Evolutionary conservation across 2,113 vertebrate genomes (phyloP).

Genomic region (Microtus oregoni): DNA sequence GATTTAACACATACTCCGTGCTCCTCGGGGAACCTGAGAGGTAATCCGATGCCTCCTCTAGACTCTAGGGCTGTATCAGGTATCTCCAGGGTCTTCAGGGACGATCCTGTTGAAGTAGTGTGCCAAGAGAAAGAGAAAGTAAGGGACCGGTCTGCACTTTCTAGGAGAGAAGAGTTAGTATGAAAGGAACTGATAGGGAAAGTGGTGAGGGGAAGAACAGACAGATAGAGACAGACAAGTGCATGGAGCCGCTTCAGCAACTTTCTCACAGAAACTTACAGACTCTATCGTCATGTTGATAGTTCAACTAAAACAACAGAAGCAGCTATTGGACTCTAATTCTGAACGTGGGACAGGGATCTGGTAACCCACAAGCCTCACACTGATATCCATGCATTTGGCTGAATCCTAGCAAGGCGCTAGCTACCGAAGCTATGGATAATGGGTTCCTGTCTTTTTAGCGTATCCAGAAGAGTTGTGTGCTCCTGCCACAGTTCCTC

Average conservation of each 20-base stretch:
- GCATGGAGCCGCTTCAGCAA: accelerated
- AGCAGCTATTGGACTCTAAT: background rate
- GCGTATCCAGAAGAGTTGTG: background rate
- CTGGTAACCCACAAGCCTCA: background rate
- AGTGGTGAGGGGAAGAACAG: background rate
- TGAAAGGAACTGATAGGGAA: background rate
- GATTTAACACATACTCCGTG: background rate
- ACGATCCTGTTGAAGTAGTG: background rate
- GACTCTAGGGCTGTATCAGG: background rate
- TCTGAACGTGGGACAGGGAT: accelerated
- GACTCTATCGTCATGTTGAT: accelerated
- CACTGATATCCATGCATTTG: accelerated
- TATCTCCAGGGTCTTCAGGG: background rate
- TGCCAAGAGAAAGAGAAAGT: background rate
- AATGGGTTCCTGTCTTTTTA: background rate
- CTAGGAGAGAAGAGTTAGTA: accelerated
- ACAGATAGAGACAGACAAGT: background rate
- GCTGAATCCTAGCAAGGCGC: accelerated
- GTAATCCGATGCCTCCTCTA: background rate
- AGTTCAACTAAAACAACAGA: background rate
- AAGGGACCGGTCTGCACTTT: accelerated
- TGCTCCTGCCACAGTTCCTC: background rate
- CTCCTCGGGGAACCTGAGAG: background rate
- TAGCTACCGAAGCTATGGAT: accelerated
- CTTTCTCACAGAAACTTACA: accelerated